Base-by-base conservation (phyloP, 2,888 invertebrate species). In the Ramazzottius varieornatus region DNA sequence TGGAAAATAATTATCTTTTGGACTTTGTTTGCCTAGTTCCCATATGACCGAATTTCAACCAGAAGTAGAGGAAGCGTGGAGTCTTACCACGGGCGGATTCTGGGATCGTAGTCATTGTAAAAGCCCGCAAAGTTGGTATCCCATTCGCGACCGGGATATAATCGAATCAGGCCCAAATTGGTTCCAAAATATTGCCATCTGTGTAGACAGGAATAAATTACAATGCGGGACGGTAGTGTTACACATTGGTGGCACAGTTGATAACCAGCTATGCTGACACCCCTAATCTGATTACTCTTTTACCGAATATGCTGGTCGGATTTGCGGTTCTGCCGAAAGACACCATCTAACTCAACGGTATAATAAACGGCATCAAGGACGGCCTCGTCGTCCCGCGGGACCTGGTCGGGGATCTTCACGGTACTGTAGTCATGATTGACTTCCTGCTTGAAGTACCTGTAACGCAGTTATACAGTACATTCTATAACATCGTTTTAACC, bases 101-200 rank as follows among this genome's bases (percentile, higher is more conserved):
- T 68, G 0, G 76, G 76, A 67, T 76, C 76, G 67, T 76, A 76
- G 67, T 76, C 76, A 66, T 76, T 75, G 69, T 76, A 76, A 68
- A 76, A 76, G 0, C 76, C 76, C 16, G 76, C 76, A 71, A 76
- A 76, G 66, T 76, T 76, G 32, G 73, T 75, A 32, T 75, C 74
- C 76, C 76, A 77, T 66, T 76, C 76, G 65, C 76, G 67, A 8
- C 76, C 76, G n/a, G 76, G 76, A 68, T 71, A 77, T 2, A 75
- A 68, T 29, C 76, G 68, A 2, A 73, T 72, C 29, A 75, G 71
- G 24, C 76, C 76, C 32, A 73, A 71, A 32, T 71, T 74, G 0
- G 76, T 75, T 1, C 76, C 76, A 72, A 77, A 77, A 68, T 77
- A 77, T 70, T 77, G 76, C 76, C 76, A 77, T 66, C 76, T 74